phyloP scores from a whole-genome alignment of 2,113 vertebrate species.

The Mustela lutreola region DNA sequence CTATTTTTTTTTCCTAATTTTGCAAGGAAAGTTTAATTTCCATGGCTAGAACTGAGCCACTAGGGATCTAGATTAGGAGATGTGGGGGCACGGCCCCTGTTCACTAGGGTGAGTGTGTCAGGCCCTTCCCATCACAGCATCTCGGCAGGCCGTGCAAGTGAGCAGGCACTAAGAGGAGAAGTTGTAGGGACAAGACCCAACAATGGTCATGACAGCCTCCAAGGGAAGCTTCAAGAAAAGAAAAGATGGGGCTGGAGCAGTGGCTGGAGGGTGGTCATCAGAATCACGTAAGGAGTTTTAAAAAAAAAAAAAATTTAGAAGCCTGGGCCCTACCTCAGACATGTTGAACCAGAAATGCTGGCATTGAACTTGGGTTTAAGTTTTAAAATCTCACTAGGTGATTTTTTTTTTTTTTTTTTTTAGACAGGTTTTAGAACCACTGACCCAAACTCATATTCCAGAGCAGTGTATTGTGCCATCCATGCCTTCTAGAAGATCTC shows the following conservation, averaged over 20 bases:
- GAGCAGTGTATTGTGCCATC: neutral
- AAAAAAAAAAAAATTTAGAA: neutral
- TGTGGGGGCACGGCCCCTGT: neutral
- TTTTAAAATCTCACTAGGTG: neutral
- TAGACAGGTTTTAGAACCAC: conserved; percentile 37
- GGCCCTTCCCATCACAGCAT: neutral
- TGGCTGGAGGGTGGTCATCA: neutral
- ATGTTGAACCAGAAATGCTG: conserved; percentile 56
- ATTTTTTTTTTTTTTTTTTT: neutral
- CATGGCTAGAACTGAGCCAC: neutral
- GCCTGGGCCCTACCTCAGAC: neutral
- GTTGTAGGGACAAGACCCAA: neutral
- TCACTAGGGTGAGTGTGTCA: neutral
- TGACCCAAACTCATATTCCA: conserved; percentile 18
- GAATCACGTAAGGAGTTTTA: neutral
- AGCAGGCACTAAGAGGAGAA: neutral
- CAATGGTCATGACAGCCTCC: neutral
- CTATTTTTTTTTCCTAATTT: neutral
- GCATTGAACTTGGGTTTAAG: neutral
- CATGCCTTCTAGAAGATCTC: neutral
- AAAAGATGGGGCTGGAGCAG: neutral
- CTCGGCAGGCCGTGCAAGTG: neutral
- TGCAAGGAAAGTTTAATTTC: neutral
- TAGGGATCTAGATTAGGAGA: neutral
- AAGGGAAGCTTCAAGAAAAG: conserved; percentile 24